Evolutionary conservation across 2,888 invertebrate genomes (phyloP).

Genomic region (Ypsolopha sequella): DNA sequence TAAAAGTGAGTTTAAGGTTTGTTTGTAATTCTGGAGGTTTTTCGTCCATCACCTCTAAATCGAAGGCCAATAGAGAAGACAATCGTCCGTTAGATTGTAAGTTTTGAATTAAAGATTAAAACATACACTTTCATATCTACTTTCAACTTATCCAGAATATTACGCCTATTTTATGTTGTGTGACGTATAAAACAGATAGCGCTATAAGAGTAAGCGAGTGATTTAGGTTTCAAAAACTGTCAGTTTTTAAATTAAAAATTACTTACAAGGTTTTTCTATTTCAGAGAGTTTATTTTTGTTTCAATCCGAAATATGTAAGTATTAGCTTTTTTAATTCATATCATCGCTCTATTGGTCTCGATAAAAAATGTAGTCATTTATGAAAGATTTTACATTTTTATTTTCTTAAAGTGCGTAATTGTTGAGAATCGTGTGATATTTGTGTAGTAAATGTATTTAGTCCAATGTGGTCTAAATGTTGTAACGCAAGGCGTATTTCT

Average conservation of each 20-base stretch:
- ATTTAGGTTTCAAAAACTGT: too few species aligned
- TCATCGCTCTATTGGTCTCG: constrained; percentile 38
- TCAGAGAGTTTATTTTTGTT: background rate
- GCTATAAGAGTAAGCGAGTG: too few species aligned
- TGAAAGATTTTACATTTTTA: background rate
- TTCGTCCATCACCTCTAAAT: constrained; percentile 27
- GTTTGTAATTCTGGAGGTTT: constrained; percentile 4
- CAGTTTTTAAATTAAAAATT: too few species aligned
- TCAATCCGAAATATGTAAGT: background rate
- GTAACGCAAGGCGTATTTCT: constrained; percentile 41
- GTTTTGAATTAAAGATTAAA: background rate
- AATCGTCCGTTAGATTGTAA: constrained; percentile 12
- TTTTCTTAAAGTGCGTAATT: background rate
- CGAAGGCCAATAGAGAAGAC: constrained; percentile 41
- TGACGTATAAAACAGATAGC: too few species aligned
- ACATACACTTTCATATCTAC: background rate
- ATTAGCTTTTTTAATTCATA: constrained; percentile 21
- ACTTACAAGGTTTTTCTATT: too few species aligned
- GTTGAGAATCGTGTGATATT: constrained; percentile 42
- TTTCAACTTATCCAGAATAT: background rate
- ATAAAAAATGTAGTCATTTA: constrained; percentile 16
- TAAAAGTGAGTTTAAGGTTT: too few species aligned
- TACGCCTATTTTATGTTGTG: too few species aligned
- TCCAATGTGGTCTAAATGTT: constrained; percentile 35
- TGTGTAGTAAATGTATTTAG: constrained; percentile 34